phyloP scores from a whole-genome alignment of 2,113 vertebrate species.

The Anolis sagrei region DNA sequence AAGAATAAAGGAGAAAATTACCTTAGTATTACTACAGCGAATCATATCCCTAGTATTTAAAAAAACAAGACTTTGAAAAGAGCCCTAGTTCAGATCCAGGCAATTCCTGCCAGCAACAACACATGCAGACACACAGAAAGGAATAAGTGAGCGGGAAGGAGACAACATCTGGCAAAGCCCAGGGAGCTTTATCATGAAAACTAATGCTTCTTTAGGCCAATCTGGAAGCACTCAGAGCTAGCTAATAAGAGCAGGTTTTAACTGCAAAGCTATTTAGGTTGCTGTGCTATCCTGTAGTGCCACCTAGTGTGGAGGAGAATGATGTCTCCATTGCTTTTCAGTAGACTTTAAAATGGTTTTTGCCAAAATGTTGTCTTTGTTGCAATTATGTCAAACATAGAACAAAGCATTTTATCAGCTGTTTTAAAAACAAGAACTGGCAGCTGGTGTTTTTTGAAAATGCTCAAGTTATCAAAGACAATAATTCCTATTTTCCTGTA shows the following conservation, averaged over 20 bases:
- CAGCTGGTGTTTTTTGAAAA: neutral
- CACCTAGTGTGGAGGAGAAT: conserved; percentile 63
- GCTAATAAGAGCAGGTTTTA: neutral
- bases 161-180: too few relatives aligned
- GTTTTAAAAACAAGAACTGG: neutral
- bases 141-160: too few relatives aligned
- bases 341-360: neutral
- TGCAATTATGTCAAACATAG: neutral
- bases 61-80: too few relatives aligned
- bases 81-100: neutral
- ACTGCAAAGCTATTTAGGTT: neutral
- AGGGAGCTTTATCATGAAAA: too few relatives aligned
- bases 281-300: conserved; percentile 47
- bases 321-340: neutral
- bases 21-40: too few relatives aligned
- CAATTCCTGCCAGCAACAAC: neutral
- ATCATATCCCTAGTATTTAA: too few relatives aligned
- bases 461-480: neutral
- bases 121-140: too few relatives aligned
- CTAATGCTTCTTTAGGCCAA: too few relatives aligned
- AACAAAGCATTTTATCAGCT: neutral
- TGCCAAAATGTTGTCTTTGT: neutral
- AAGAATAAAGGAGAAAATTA: too few relatives aligned
- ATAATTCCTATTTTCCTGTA: neutral
- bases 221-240: neutral